Conservation (phyloP, 2,113 vertebrate genomes). For the Vidua chalybeata region DNA sequence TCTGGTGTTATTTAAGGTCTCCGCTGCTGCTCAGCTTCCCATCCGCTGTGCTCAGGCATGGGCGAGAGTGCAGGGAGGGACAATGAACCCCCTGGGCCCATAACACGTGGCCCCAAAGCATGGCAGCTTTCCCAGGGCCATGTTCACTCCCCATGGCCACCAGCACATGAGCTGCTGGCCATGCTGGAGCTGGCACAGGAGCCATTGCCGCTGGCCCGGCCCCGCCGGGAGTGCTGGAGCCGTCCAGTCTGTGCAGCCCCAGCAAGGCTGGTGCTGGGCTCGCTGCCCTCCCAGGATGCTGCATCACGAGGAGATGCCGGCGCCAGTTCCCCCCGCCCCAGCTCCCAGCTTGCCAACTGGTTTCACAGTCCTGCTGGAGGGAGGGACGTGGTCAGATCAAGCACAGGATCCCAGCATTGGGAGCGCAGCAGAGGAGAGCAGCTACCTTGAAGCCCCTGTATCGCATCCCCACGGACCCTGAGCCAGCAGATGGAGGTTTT, state of each 20-base stretch:
- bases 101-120: neutral
- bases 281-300: neutral
- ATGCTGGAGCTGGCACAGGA: neutral
- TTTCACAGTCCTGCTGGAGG: neutral
- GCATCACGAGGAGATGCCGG: conserved; percentile 36
- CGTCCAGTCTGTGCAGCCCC: conserved; percentile 4
- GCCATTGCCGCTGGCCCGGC: neutral
- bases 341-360: neutral
- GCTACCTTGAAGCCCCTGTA: neutral
- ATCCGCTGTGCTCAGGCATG: neutral
- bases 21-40: neutral
- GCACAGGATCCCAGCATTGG: neutral
- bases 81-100: neutral
- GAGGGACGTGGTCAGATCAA: neutral
- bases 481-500: neutral
- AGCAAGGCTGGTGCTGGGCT: neutral
- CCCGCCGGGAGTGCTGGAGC: neutral
- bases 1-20: conserved; percentile 62
- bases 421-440: neutral
- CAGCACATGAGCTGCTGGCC: neutral
- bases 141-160: neutral
- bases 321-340: neutral
- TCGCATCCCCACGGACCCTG: fast-evolving
- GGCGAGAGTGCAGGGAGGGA: conserved; percentile 5
- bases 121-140: neutral